These are phyloP conservation scores for Chydorus sphaericus DNA, from an alignment of 2,888 invertebrate species.

Conservation along the genomic window DNA sequence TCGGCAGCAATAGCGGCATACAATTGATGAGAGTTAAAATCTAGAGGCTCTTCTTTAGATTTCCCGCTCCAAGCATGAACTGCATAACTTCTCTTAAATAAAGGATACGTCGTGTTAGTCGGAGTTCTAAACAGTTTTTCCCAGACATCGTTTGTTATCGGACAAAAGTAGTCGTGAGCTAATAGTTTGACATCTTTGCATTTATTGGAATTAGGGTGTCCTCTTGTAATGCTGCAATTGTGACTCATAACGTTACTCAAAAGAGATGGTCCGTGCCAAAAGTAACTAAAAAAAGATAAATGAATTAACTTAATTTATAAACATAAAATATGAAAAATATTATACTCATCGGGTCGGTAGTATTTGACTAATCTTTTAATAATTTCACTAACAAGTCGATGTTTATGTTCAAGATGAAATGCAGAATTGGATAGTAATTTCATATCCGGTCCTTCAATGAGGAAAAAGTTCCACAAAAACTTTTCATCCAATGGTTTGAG, in stretches of 20 bases:
- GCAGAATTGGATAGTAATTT: neutral
- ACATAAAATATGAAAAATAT: too few relatives aligned
- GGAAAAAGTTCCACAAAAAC: conserved; percentile 3
- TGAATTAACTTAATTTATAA: too few relatives aligned
- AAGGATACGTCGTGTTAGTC: neutral
- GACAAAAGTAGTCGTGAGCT: neutral
- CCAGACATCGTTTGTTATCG: neutral
- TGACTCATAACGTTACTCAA: conserved; percentile 3
- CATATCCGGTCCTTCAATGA: neutral
- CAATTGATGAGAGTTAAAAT: neutral
- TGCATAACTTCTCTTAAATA: neutral
- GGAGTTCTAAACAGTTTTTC: neutral
- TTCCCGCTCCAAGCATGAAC: neutral
- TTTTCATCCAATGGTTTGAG: neutral
- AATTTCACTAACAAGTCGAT: conserved; percentile 4
- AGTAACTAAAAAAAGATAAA: too few relatives aligned
- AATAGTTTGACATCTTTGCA: neutral
- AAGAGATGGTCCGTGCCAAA: conserved; percentile 3
- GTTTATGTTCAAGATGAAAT: neutral
- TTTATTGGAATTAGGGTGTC: neutral
- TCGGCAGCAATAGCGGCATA: neutral
- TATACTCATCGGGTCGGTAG: neutral
- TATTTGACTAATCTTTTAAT: neutral
- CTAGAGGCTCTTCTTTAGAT: neutral
- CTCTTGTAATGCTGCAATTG: neutral